phyloP scores from a whole-genome alignment of 2,797 vertebrate genomes.

The Sebastes vulpes region DNA sequence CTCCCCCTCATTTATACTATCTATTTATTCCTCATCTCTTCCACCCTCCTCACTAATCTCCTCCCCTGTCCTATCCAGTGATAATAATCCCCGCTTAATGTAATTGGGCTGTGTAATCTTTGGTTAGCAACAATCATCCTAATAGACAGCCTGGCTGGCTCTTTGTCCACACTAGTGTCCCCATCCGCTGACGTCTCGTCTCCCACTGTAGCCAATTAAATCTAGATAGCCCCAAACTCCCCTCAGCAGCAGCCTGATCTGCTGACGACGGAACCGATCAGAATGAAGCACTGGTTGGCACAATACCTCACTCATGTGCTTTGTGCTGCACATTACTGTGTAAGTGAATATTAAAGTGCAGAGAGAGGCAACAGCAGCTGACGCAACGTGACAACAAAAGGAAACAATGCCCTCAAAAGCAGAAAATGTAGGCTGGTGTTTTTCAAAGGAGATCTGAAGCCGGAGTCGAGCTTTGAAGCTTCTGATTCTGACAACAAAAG shows the following conservation, averaged over 20 bases:
- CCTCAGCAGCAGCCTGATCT: conserved; percentile 31
- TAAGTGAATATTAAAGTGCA: conserved; percentile 2
- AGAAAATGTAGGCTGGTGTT: not conserved
- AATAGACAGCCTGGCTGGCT: conserved; percentile 61
- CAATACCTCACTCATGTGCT: not conserved
- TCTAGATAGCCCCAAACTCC: conserved; percentile 29
- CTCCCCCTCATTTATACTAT: not conserved
- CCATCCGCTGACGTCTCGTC: conserved; percentile 36
- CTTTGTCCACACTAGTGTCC: conserved; percentile 42
- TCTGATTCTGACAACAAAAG: not conserved
- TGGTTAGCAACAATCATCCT: conserved; percentile 57
- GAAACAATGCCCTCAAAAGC: not conserved
- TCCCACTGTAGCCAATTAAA: conserved; percentile 61
- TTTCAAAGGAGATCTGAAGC: not conserved
- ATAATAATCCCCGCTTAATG: conserved; percentile 74
- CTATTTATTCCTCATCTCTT: conserved; percentile 1
- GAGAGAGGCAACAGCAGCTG: not conserved
- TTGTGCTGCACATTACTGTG: not conserved
- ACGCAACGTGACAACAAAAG: conserved; percentile 3
- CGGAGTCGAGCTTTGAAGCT: not conserved
- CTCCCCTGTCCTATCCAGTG: conserved; percentile 39
- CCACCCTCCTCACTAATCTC: conserved; percentile 46
- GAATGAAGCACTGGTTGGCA: not conserved
- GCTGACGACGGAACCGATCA: not conserved
- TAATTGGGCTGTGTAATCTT: conserved; percentile 73